Conservation (phyloP, 2,888 invertebrate genomes). For the Eupithecia exiguata region DNA sequence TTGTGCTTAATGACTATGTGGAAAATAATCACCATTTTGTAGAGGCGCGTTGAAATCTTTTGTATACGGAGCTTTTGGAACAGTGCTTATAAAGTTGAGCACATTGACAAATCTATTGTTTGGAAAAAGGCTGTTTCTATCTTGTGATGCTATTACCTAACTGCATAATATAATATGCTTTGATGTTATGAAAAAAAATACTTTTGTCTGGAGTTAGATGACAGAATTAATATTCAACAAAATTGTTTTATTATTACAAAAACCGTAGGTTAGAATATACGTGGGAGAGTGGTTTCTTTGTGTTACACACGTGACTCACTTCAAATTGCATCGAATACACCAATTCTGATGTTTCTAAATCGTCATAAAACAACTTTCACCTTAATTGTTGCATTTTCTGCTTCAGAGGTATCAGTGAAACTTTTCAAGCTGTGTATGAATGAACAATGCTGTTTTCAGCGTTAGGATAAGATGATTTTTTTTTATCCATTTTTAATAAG, state of each 20-base stretch:
- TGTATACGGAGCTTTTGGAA: conserved; percentile 22
- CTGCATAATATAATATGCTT: no score
- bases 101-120: neutral
- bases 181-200: no score
- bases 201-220: no score
- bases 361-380: conserved; percentile 24
- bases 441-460: neutral
- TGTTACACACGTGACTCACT: conserved; percentile 27
- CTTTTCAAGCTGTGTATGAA: neutral
- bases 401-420: conserved; percentile 3
- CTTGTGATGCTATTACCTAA: no score
- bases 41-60: conserved; percentile 41
- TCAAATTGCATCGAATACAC: conserved; percentile 29
- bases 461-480: neutral
- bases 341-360: neutral
- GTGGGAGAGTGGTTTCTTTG: conserved; percentile 21
- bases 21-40: conserved; percentile 34
- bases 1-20: conserved; percentile 39
- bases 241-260: neutral
- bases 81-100: neutral
- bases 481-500: neutral
- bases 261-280: neutral
- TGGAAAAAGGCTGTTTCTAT: neutral
- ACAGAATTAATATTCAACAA: no score
- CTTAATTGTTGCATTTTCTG: conserved; percentile 25